Evolutionary conservation across 2,888 invertebrate genomes (phyloP).

Genomic region (Heliconius sara): DNA sequence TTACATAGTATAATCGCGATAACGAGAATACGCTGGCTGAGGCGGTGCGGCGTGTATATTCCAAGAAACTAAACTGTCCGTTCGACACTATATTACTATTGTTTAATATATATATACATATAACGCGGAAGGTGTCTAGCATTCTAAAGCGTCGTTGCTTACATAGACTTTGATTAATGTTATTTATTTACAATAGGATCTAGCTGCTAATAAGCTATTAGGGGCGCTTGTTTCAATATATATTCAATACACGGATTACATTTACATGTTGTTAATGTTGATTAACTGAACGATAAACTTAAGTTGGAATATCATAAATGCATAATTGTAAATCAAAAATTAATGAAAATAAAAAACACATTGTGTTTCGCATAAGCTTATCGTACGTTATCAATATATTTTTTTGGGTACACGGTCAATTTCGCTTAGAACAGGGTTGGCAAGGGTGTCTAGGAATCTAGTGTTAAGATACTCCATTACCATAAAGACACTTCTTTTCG

Average conservation of each 20-base stretch:
- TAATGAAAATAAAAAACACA: neutral
- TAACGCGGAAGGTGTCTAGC: constrained; percentile 44
- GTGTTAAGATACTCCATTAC: too few species aligned
- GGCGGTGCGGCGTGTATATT: constrained; percentile 34
- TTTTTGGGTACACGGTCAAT: too few species aligned
- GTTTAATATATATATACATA: constrained; percentile 6
- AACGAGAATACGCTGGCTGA: constrained; percentile 27
- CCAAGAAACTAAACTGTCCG: constrained; percentile 40
- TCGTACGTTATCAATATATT: too few species aligned
- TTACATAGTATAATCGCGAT: constrained; percentile 26
- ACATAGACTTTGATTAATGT: constrained; percentile 42
- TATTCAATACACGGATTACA: neutral
- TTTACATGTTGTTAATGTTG: constrained; percentile 1
- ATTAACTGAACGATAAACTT: neutral
- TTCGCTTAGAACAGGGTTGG: too few species aligned
- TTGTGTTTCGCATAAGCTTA: neutral
- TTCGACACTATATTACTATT: constrained; percentile 38
- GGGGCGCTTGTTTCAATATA: constrained; percentile 13
- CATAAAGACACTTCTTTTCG: too few species aligned
- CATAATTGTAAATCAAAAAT: too few species aligned
- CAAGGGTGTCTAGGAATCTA: too few species aligned
- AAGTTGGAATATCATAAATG: neutral
- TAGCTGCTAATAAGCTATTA: constrained; percentile 21
- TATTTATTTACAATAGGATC: constrained; percentile 36
- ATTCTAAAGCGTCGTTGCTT: constrained; percentile 43